Conservation (phyloP, 1,140 invertebrate genomes). For the Ptiloglossa arizonensis region DNA sequence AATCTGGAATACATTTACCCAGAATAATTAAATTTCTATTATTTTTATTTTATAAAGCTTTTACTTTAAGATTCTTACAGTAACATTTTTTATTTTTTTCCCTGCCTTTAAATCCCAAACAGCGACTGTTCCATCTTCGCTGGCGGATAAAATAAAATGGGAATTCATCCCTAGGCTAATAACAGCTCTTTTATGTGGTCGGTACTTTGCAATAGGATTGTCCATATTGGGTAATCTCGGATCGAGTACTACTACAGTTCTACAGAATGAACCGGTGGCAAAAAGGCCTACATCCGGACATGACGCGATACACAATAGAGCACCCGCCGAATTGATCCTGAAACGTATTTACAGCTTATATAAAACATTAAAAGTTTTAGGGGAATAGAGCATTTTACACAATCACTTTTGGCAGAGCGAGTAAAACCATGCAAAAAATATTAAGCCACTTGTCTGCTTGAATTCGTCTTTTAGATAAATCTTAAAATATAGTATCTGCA, state of each 20-base stretch:
- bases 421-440: constrained; percentile 27
- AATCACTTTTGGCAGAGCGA: constrained; percentile 36
- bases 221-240: constrained; percentile 59
- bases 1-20: constrained; percentile 59
- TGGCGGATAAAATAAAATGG: constrained; percentile 74
- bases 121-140: constrained; percentile 75
- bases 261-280: constrained; percentile 73
- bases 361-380: neutral
- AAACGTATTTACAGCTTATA: constrained; percentile 36
- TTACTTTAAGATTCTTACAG: constrained; percentile 50
- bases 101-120: constrained; percentile 76
- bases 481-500: neutral
- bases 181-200: constrained; percentile 72
- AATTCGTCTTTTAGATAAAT: neutral
- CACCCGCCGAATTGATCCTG: constrained; percentile 62
- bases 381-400: neutral
- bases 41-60: too few relatives aligned
- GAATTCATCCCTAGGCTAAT: constrained; percentile 74
- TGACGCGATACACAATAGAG: constrained; percentile 72
- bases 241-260: constrained; percentile 73
- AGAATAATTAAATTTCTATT: constrained; percentile 5
- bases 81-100: constrained; percentile 67
- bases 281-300: constrained; percentile 67
- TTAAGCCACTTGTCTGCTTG: neutral
- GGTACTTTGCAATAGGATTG: constrained; percentile 64